Percentiles rank a stretch among this genome's conserved stretches.
These are phyloP conservation scores for Hippolais icterina DNA, from an alignment of 2,113 vertebrate genomes.

Conservation along the genomic window DNA sequence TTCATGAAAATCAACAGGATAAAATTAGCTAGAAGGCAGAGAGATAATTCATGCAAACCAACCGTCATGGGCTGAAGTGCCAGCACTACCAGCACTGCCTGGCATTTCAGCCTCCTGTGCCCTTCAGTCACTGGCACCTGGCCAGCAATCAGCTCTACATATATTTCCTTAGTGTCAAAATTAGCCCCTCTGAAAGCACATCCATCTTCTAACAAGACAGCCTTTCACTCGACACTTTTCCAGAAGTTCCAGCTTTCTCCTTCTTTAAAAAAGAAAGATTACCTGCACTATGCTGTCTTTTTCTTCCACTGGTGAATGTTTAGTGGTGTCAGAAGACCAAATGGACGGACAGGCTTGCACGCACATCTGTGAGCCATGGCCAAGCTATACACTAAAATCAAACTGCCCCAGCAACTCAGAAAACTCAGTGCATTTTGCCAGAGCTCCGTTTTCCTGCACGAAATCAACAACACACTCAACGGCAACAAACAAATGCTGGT, in stretches of 20 bases:
- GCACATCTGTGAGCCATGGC: background rate
- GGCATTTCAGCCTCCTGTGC: conserved; percentile 51
- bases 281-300: background rate
- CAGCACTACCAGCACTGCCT: conserved; percentile 30
- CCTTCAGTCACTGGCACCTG: conserved; percentile 30
- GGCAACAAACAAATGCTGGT: background rate
- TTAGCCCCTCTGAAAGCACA: conserved; percentile 25
- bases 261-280: background rate
- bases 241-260: background rate
- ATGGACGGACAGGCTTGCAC: background rate
- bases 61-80: conserved; percentile 17
- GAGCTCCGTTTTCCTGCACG: background rate
- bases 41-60: conserved; percentile 54
- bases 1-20: conserved; percentile 69
- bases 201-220: background rate
- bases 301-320: background rate
- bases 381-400: background rate
- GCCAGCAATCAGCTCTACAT: conserved; percentile 12
- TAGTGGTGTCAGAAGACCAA: background rate
- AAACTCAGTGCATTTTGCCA: background rate
- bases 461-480: background rate
- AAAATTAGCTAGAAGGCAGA: conserved; percentile 65
- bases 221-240: background rate
- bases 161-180: conserved; percentile 44
- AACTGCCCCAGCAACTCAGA: background rate